These are phyloP conservation scores for Tichodroma muraria DNA, from an alignment of 2,113 vertebrate species.

Conservation along the genomic window DNA sequence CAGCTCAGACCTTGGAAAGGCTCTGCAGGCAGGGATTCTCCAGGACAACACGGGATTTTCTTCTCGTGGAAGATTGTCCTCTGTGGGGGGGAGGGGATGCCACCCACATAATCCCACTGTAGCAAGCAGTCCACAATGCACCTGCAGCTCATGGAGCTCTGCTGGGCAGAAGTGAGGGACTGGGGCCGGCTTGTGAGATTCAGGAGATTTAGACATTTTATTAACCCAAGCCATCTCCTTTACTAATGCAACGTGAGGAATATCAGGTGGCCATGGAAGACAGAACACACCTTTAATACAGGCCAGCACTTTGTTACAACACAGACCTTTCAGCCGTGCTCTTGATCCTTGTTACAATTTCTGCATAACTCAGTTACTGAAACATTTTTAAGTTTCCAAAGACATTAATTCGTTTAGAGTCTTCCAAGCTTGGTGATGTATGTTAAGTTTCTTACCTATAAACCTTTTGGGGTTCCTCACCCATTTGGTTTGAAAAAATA, in stretches of 20 bases:
- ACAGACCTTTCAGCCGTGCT: neutral
- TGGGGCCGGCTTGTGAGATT: neutral
- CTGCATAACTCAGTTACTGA: neutral
- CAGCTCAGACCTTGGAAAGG: neutral
- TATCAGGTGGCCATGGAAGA: neutral
- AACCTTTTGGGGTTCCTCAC: neutral
- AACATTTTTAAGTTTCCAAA: neutral
- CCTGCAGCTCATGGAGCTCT: neutral
- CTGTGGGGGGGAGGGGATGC: neutral
- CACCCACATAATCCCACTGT: neutral
- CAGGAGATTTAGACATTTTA: neutral
- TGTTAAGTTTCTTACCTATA: neutral
- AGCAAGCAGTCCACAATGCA: too few relatives aligned
- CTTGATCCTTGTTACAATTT: neutral
- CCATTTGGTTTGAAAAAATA: neutral
- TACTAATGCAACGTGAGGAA: neutral
- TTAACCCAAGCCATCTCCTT: neutral
- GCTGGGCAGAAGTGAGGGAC: accelerated
- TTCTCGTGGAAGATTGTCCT: neutral
- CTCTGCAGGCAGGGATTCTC: neutral
- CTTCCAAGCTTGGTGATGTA: neutral
- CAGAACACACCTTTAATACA: neutral
- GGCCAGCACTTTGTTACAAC: neutral
- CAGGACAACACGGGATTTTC: neutral
- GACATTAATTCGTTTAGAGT: neutral